Percentiles rank a stretch among this genome's conserved stretches.
phyloP scores from a whole-genome alignment of 2,113 vertebrate genomes.

The Oryzias woworae region DNA sequence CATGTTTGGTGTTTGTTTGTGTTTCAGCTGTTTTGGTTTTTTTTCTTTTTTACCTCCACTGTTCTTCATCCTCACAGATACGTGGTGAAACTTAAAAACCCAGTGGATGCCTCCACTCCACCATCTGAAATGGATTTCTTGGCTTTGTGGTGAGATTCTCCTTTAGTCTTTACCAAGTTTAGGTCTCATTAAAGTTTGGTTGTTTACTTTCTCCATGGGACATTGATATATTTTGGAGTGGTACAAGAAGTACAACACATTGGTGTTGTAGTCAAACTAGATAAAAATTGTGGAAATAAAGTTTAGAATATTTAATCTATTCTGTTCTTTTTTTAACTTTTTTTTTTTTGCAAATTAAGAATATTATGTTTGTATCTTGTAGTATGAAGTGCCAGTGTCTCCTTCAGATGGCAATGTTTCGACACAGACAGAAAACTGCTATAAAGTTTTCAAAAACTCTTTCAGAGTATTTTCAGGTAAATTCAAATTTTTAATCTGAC shows the following conservation, averaged over 20 bases:
- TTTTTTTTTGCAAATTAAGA: not conserved
- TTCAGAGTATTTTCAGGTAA: conserved; percentile 88
- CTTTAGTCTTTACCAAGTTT: not conserved
- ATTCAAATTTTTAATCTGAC: not conserved
- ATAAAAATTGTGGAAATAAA: too few species aligned
- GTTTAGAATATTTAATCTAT: too few species aligned
- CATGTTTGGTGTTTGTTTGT: not conserved
- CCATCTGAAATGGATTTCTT: conserved; percentile 85
- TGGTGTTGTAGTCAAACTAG: too few species aligned
- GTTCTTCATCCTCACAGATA: conserved; percentile 72
- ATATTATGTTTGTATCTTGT: conserved; percentile 16
- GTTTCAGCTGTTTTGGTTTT: not conserved
- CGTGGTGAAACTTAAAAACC: conserved; percentile 83
- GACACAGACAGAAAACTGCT: conserved; percentile 86
- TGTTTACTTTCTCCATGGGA: too few species aligned
- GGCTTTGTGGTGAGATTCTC: conserved; percentile 82
- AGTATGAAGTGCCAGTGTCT: conserved; percentile 93
- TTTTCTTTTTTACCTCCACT: not conserved
- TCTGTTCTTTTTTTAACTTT: too few species aligned
- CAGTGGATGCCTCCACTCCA: conserved; percentile 73
- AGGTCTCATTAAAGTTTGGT: not conserved
- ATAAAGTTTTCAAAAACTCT: conserved; percentile 90
- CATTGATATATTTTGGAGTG: too few species aligned
- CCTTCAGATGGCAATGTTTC: conserved; percentile 93
- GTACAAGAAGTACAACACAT: too few species aligned